Conservation (phyloP, 2,797 vertebrate genomes). For the Pipistrellus pygmaeus region DNA sequence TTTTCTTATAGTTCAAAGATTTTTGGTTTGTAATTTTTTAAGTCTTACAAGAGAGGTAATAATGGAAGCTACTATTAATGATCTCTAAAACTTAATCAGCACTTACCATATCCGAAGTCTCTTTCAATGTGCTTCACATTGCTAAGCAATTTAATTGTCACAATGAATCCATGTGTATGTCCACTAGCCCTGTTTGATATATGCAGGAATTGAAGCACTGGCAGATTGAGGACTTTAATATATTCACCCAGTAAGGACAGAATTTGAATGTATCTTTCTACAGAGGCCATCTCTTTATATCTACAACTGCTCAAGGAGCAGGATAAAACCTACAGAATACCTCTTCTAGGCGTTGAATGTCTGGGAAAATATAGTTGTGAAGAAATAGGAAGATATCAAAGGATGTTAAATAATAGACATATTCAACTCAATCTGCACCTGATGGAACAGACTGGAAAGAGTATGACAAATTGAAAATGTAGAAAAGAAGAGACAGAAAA, state of each 20-base stretch:
- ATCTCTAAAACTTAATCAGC: not conserved
- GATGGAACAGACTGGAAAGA: not conserved
- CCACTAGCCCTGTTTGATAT: not conserved
- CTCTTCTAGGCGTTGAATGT: not conserved
- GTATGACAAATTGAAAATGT: not conserved
- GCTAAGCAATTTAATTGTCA: not conserved
- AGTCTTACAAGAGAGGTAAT: not conserved
- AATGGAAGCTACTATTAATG: not conserved
- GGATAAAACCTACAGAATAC: not conserved
- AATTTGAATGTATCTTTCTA: not conserved
- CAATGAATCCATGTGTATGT: not conserved
- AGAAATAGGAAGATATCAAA: not conserved
- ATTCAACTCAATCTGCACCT: not conserved
- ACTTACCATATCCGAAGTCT: not conserved
- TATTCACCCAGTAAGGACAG: not conserved
- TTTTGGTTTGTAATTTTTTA: not conserved
- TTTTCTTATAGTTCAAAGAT: not conserved
- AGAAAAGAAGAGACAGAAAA: not conserved
- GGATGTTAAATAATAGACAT: not conserved
- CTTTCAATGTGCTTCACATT: not conserved
- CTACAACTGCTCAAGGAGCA: not conserved
- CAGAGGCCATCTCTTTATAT: not conserved
- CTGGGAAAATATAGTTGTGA: not conserved
- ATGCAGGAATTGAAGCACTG: not conserved
- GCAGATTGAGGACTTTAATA: not conserved